Base-by-base conservation (phyloP, 1,140 invertebrate species). In the Eueides isabella region DNA sequence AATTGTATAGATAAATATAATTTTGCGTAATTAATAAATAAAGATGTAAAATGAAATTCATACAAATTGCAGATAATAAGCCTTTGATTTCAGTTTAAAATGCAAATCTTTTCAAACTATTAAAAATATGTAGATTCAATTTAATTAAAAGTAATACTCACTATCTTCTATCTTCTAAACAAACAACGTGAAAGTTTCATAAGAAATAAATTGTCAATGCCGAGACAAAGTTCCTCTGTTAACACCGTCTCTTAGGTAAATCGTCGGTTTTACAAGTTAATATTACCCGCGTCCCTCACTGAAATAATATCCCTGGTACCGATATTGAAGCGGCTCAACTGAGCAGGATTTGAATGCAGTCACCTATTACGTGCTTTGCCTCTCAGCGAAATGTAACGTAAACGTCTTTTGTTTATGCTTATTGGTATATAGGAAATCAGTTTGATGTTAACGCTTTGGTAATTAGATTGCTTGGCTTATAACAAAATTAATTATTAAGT, bases 191-290 rank as follows among this genome's bases (percentile, higher is more conserved):
- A 83, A 48, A 23, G 6, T n/a, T 83, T 91, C 86, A 90, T 89
- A 91, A 91, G 91, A 91, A 93, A 93, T 91, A 92, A 92, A 90
- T 93, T 93, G 89, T 92, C 89, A 93, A 89, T 91, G 91, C 92
- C 90, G 81, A 82, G 85, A 78, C 85, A 84, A 91, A 91, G 89
- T 92, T 93, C 76, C 77, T 88, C 85, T 77, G 86, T 85, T 87
- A 89, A 86, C 85, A 89, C 84, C 83, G 82, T 82, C 86, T 87
- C 84, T 89, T 89, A 92, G 86, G 90, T 91, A 90, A 92, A 93
- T 88, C 87, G 86, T 89, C 77, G 88, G 90, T 88, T 90, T 90
- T 85, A 87, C 85, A 90, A 89, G 90, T 92, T 85, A 91, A 92
- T 93, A 93, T 91, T 85, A 84, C 84, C 80, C 73, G 77, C 77